Evolutionary conservation across 2,113 vertebrate species (phyloP), one percentile per base, ranked within the genome.

Genomic region (Montifringilla adamsi): DNA sequence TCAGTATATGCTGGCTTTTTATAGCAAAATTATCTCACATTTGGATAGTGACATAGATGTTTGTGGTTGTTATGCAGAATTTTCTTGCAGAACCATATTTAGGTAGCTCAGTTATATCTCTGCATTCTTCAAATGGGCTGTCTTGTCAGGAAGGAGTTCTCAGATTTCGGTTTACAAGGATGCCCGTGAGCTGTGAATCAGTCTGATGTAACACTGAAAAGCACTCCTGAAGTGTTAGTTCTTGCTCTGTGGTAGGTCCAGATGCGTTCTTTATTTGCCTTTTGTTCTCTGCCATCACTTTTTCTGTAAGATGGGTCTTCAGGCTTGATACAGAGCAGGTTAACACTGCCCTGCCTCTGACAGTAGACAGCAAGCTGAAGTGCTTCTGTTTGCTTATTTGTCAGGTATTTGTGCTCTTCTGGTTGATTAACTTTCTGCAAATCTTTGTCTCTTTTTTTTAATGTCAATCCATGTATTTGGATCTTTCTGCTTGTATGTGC

Each of bases 41-140:
- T 59, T 59, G 43, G 52, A 2, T 75, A 46, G 20, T 23, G 47
- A 44, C 7, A 60, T 28, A 28, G 9, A 1, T n/a, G 35, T 3
- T 43, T 33, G 35, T 17, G 53, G 39, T 7, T 33, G 53, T 6
- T 43, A 9, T 4, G 44, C 21, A 27, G n/a, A 13, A 17, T 76
- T 90, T 43, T 68, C 26, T 56, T 47, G 75, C 46, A 35, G 67
- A 27, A 27, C 69, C 53, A 4, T 52, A 19, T 37, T 9, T 33
- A 15, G 21, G 30, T 13, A n/a, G 35, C 11, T 63, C 10, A 3
- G 15, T 81, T 41, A 13, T 37, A 2, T 52, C 37, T 58, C 33
- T 39, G 23, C 3, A 0, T 26, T 8, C 10, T 55, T 35, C 1
- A 13, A 49, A n/a, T 31, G 47, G 39, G 21, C 31, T 27, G 50